Conservation (phyloP, 2,888 invertebrate species). For the Drosophila kokeensis region DNA sequence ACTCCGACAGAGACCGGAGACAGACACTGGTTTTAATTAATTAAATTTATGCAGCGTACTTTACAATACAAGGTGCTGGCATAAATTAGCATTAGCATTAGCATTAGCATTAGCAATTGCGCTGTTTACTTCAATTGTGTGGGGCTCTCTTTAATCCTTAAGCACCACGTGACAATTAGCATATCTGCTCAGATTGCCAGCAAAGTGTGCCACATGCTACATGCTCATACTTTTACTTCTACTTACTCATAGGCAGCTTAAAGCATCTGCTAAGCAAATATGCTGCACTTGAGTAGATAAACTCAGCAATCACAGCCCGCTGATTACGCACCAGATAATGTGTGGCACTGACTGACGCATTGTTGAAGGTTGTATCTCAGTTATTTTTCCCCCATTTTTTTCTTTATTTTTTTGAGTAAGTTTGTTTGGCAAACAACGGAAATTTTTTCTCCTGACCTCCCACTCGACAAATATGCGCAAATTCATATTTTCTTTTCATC, state of each 20-base stretch:
- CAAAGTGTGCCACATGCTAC: slow-evolving; percentile 33
- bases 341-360: slow-evolving; percentile 43
- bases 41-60: slow-evolving; percentile 36
- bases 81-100: slow-evolving; percentile 55
- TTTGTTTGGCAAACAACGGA: slow-evolving; percentile 44
- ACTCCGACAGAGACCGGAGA: neutral
- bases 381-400: neutral
- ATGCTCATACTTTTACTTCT: neutral
- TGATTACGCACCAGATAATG: slow-evolving; percentile 34
- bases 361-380: slow-evolving; percentile 12
- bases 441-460: slow-evolving; percentile 60
- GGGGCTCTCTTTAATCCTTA: slow-evolving; percentile 5
- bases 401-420: neutral
- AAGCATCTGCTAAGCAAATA: slow-evolving; percentile 37
- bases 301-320: slow-evolving; percentile 12
- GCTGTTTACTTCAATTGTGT: slow-evolving; percentile 32
- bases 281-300: slow-evolving; percentile 33
- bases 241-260: neutral
- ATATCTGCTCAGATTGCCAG: neutral
- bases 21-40: slow-evolving; percentile 18
- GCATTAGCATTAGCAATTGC: slow-evolving; percentile 49
- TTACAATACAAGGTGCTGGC: slow-evolving; percentile 51
- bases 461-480: slow-evolving; percentile 59
- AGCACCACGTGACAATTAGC: slow-evolving; percentile 6
- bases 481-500: slow-evolving; percentile 18